A percentile compares a stretch with the other conserved stretches of the same genome.
Evolutionary conservation across 2,113 vertebrate genomes (phyloP).

Genomic region (Heptranchias perlo): DNA sequence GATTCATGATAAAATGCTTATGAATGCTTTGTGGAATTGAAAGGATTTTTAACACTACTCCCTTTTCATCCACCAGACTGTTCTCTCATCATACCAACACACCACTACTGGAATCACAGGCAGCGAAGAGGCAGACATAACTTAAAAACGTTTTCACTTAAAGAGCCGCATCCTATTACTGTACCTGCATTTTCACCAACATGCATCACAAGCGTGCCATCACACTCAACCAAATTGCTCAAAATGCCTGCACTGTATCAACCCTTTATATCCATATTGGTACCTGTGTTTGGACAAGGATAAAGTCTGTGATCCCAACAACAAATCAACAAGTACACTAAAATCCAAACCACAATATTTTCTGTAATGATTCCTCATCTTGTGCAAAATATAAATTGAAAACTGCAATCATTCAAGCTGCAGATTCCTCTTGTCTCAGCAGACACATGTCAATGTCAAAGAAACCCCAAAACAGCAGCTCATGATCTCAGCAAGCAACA

Average conservation of each 20-base stretch:
- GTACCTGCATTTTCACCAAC: neutral
- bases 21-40: neutral
- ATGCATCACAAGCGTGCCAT: neutral
- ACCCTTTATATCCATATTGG: neutral
- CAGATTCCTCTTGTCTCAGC: neutral
- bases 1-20: neutral
- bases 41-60: neutral
- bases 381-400: neutral
- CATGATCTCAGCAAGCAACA: slow-evolving; percentile 4
- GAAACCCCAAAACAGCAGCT: neutral
- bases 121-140: neutral
- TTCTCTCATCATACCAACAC: no score
- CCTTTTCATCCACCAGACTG: neutral
- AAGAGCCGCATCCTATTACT: neutral
- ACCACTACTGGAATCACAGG: neutral
- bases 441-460: slow-evolving; percentile 11
- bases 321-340: neutral
- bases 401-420: neutral
- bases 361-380: neutral
- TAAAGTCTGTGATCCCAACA: neutral
- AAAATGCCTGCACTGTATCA: neutral
- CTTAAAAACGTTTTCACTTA: neutral
- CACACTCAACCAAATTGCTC: neutral
- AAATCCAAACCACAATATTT: neutral
- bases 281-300: neutral